Evolutionary conservation across 2,888 invertebrate genomes (phyloP).

Genomic region (Phyllotreta striolata): DNA sequence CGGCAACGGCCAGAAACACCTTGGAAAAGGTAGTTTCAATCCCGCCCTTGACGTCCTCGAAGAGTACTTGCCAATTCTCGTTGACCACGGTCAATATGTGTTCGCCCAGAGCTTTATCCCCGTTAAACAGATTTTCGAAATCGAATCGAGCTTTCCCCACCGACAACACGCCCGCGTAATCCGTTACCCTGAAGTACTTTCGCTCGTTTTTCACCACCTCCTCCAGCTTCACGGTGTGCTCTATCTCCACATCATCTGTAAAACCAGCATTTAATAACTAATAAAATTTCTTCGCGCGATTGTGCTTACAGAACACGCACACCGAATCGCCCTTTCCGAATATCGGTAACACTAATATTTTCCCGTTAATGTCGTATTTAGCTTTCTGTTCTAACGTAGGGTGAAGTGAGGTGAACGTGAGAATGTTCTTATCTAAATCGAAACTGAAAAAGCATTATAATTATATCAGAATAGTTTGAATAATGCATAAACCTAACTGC

Average conservation of each 20-base stretch:
- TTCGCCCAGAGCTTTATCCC: slow-evolving; percentile 43
- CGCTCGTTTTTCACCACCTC: slow-evolving; percentile 30
- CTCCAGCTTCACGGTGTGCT: slow-evolving; percentile 33
- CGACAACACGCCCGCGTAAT: slow-evolving; percentile 25
- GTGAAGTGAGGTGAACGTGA: slow-evolving; percentile 30
- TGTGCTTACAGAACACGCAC: slow-evolving; percentile 36
- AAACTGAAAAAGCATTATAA: slow-evolving; percentile 10
- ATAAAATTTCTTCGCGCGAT: background rate
- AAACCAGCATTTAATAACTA: background rate
- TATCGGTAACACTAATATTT: slow-evolving; percentile 40
- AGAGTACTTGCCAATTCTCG: slow-evolving; percentile 46
- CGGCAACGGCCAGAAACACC: slow-evolving; percentile 27
- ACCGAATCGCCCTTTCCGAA: slow-evolving; percentile 38
- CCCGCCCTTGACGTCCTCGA: slow-evolving; percentile 40
- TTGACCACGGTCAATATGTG: slow-evolving; percentile 44
- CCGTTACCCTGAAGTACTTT: slow-evolving; percentile 26
- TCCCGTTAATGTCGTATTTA: slow-evolving; percentile 39
- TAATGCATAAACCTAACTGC: slow-evolving; percentile 34
- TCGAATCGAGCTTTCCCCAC: slow-evolving; percentile 31
- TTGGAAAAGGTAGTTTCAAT: slow-evolving; percentile 38
- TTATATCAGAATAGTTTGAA: background rate
- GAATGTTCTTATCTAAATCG: slow-evolving; percentile 34
- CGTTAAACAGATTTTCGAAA: slow-evolving; percentile 47
- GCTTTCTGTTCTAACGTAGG: slow-evolving; percentile 35
- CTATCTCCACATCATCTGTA: slow-evolving; percentile 20